Evolutionary conservation across 2,888 invertebrate species (phyloP).

Genomic region (Timandra comae): DNA sequence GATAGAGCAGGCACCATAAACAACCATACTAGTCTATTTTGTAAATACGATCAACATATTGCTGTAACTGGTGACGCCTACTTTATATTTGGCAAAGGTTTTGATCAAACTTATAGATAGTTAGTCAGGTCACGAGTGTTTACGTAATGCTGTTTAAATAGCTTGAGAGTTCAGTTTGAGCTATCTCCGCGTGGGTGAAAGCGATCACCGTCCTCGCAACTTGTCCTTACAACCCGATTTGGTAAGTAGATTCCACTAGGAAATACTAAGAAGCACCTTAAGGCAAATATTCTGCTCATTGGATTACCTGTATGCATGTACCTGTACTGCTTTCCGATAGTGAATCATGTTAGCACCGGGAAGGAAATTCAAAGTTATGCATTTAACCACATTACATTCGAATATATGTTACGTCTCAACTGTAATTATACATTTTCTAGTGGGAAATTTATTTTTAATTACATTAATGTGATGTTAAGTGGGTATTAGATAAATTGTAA

Average conservation of each 20-base stretch:
- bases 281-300: slow-evolving; percentile 8
- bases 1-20: too few relatives aligned
- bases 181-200: slow-evolving; percentile 43
- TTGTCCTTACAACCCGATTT: slow-evolving; percentile 38
- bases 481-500: too few relatives aligned
- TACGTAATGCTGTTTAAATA: slow-evolving; percentile 34
- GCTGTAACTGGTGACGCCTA: too few relatives aligned
- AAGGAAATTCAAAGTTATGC: slow-evolving; percentile 8
- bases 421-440: too few relatives aligned
- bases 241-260: slow-evolving; percentile 32
- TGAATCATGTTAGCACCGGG: slow-evolving; percentile 6
- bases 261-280: slow-evolving; percentile 19
- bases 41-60: too few relatives aligned
- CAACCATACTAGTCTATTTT: too few relatives aligned
- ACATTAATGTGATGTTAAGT: too few relatives aligned
- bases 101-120: slow-evolving; percentile 10
- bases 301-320: slow-evolving; percentile 1
- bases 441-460: too few relatives aligned
- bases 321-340: slow-evolving; percentile 1
- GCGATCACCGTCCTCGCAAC: slow-evolving; percentile 31
- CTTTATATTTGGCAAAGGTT: too few relatives aligned
- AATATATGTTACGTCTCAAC: neutral
- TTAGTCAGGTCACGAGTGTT: slow-evolving; percentile 33
- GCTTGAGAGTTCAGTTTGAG: slow-evolving; percentile 18
- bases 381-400: neutral